phyloP scores from a whole-genome alignment of 2,113 vertebrate species.

The Chiloscyllium plagiosum region DNA sequence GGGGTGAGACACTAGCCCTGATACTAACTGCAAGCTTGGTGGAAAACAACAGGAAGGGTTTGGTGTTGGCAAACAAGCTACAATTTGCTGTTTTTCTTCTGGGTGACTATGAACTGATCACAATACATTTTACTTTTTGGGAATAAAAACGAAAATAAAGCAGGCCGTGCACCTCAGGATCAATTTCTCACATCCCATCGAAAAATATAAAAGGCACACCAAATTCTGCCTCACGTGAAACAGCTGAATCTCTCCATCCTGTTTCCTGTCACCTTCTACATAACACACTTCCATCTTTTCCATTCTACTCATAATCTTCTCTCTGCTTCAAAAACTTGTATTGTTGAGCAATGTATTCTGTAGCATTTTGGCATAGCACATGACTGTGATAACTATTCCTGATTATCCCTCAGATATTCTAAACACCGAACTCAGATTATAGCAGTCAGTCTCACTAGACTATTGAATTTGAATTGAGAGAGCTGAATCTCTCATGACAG shows the following conservation, averaged over 20 bases:
- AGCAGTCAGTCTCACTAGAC: background rate
- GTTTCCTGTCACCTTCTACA: background rate
- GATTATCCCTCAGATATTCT: background rate
- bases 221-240: background rate
- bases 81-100: too few relatives aligned
- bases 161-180: too few relatives aligned
- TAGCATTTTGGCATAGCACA: too few relatives aligned
- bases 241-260: background rate
- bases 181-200: too few relatives aligned
- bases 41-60: too few relatives aligned
- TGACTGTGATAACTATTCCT: background rate
- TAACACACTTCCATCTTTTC: background rate
- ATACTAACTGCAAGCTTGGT: too few relatives aligned
- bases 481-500: background rate
- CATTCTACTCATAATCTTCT: background rate
- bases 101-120: too few relatives aligned
- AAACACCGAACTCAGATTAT: background rate
- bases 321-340: background rate
- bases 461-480: background rate
- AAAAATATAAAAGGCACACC: background rate
- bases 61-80: too few relatives aligned
- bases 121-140: too few relatives aligned
- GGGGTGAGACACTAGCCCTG: too few relatives aligned
- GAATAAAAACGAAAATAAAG: too few relatives aligned
- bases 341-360: background rate